Conservation (phyloP, 1,140 invertebrate genomes). For the Drosophila nannoptera region DNA sequence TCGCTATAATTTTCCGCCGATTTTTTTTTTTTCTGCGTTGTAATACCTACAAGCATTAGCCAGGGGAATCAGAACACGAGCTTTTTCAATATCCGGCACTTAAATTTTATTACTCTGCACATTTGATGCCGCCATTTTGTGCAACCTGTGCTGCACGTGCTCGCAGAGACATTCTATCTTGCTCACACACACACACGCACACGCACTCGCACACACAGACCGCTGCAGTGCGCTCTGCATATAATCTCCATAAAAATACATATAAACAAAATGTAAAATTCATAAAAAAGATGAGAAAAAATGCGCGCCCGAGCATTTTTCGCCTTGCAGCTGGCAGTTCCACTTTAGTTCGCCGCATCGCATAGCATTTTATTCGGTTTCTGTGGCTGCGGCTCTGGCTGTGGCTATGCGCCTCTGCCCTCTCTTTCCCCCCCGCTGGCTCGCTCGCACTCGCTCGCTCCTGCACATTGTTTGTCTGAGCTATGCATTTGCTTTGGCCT, state of each 20-base stretch:
- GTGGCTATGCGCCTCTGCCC: too few species aligned
- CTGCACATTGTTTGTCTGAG: background rate
- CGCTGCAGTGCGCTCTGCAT: conserved; percentile 26
- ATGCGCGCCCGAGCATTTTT: conserved; percentile 28
- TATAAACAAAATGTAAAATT: conserved; percentile 66
- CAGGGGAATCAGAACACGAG: conserved; percentile 37
- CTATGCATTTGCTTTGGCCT: conserved; percentile 36
- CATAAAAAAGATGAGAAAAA: conserved; percentile 39
- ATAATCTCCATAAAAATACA: conserved; percentile 60
- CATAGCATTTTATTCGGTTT: conserved; percentile 18
- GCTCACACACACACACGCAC: conserved; percentile 8
- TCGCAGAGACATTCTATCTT: conserved; percentile 5
- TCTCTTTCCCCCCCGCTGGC: background rate
- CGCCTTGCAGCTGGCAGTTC: conserved; percentile 23
- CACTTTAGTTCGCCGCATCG: conserved; percentile 27
- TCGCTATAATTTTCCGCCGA: conserved; percentile 3
- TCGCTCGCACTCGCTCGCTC: background rate
- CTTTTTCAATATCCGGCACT: conserved; percentile 64
- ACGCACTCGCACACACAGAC: conserved; percentile 7
- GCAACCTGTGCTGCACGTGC: conserved; percentile 43
- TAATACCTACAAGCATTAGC: conserved; percentile 40
- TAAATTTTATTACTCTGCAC: conserved; percentile 66
- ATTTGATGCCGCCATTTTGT: conserved; percentile 35
- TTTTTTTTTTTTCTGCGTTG: conserved; percentile 12
- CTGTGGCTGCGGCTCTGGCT: background rate